These are phyloP conservation scores for Neofelis nebulosa DNA, from an alignment of 2,113 vertebrate species.

Conservation along the genomic window DNA sequence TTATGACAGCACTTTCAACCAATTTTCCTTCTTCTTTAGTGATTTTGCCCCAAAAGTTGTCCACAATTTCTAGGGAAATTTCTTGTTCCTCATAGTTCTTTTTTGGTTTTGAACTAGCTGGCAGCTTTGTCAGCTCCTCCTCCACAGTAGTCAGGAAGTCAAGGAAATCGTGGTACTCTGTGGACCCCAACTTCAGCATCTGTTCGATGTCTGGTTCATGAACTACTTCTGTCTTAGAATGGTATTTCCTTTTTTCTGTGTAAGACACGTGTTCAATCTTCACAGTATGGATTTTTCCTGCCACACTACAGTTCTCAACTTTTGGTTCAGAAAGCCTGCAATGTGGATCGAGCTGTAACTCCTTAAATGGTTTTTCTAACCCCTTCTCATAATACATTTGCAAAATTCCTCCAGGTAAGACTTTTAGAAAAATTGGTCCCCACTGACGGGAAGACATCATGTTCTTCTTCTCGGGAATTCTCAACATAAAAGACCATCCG, in stretches of 20 bases:
- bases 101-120: constrained; percentile 83
- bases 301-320: constrained; percentile 91
- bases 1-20: constrained; percentile 87
- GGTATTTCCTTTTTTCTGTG: constrained; percentile 92
- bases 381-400: constrained; percentile 98
- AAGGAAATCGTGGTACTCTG: constrained; percentile 89
- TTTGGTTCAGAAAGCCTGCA: constrained; percentile 93
- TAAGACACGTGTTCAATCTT: constrained; percentile 95
- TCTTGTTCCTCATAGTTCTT: constrained; percentile 95
- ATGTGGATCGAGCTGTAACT: constrained; percentile 92
- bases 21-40: constrained; percentile 90
- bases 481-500: constrained; percentile 96
- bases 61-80: constrained; percentile 92
- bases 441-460: constrained; percentile 99
- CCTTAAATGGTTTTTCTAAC: constrained; percentile 96
- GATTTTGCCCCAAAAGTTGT: constrained; percentile 93
- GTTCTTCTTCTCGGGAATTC: constrained; percentile 98
- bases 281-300: constrained; percentile 94
- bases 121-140: constrained; percentile 92
- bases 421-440: constrained; percentile 95
- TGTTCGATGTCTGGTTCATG: constrained; percentile 93
- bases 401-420: constrained; percentile 92
- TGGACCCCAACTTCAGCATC: constrained; percentile 96
- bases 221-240: constrained; percentile 91
- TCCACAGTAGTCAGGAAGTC: constrained; percentile 91